Conservation (phyloP, 2,888 invertebrate genomes). For the Romanomermis culicivorax region DNA sequence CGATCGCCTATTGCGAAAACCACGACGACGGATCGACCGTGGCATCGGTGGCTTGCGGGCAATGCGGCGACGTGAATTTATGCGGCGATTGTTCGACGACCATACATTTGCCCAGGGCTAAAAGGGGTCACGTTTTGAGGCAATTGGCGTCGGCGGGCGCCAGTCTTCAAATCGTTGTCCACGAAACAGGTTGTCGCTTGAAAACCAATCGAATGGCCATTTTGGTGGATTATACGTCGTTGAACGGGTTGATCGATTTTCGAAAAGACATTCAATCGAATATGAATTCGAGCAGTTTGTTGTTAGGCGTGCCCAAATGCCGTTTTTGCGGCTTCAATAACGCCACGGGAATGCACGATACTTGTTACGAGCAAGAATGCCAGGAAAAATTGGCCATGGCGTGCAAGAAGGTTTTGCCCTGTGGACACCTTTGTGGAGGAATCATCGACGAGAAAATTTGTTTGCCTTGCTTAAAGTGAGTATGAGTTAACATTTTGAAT, state of each 20-base stretch:
- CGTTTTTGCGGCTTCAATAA: conserved; percentile 65
- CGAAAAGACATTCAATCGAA: conserved; percentile 36
- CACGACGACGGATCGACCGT: conserved; percentile 74
- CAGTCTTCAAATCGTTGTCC: conserved; percentile 10
- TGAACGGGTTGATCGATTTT: conserved; percentile 60
- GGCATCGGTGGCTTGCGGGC: conserved; percentile 72
- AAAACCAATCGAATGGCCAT: conserved; percentile 85
- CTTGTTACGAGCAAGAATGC: conserved; percentile 80
- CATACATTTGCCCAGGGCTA: conserved; percentile 68
- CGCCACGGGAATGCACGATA: conserved; percentile 62
- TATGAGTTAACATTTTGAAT: conserved; percentile 30
- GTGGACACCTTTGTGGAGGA: conserved; percentile 83
- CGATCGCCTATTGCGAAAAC: conserved; percentile 47
- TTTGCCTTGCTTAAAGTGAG: conserved; percentile 71
- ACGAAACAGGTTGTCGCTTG: conserved; percentile 55
- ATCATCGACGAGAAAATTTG: conserved; percentile 61
- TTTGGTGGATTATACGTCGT: conserved; percentile 69
- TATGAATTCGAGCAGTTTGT: not conserved
- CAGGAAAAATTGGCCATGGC: conserved; percentile 60
- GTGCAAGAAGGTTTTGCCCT: conserved; percentile 56
- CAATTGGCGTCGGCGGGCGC: conserved; percentile 11
- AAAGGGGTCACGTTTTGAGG: conserved; percentile 61
- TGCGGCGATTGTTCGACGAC: conserved; percentile 90
- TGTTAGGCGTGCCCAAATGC: conserved; percentile 44
- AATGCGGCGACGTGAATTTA: conserved; percentile 55